Base-by-base conservation (phyloP, 2,113 vertebrate species). In the Datnioides undecimradiatus region DNA sequence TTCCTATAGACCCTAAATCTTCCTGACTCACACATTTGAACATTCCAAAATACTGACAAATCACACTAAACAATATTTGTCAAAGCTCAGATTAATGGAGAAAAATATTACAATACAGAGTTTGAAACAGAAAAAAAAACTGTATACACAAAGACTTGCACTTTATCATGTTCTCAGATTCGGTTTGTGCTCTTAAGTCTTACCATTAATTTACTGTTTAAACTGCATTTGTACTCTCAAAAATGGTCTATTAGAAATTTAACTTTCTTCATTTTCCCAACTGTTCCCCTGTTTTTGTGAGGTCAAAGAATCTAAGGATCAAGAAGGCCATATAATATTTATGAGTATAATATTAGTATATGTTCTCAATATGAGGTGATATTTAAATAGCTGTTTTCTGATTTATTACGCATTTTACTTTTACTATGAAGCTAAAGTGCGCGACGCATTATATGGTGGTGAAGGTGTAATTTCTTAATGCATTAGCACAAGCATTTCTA, bases 31-130 rank as follows among this genome's bases (percentile, higher is more conserved):
- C 45, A 67, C 11, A 29, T 2, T 2, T 13, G 40, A 38, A 5
- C 45, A 51, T 29, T 33, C 59, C 17, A 34, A 60, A 62, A 59
- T 52, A 33, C 33, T 72, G 45, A 29, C 9, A 5, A 7, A 46
- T 70, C 49, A 7, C 40, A 55, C 8, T 17, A 23, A 34, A 78
- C 34, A 68, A 49, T 21, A 59, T 63, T 55, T 57, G 58, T 29
- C 23, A 31, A 1, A 46, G 2, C n/a, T 45, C 27, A 73, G 40
- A 68, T 48, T 21, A 48, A 60, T 34, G 31, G 34, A 31, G 57
- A 57, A 41, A 57, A 8, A 70, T 21, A 66, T 45, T 9, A 38
- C 68, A 54, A 63, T 25, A 41, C 23, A 3, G 17, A 21, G 8
- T 14, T 62, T 40, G 36, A 73, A 67, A 49, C 16, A 52, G 63